These are phyloP conservation scores for Babylonia areolata DNA, from an alignment of 1,140 invertebrate genomes.

Conservation along the genomic window DNA sequence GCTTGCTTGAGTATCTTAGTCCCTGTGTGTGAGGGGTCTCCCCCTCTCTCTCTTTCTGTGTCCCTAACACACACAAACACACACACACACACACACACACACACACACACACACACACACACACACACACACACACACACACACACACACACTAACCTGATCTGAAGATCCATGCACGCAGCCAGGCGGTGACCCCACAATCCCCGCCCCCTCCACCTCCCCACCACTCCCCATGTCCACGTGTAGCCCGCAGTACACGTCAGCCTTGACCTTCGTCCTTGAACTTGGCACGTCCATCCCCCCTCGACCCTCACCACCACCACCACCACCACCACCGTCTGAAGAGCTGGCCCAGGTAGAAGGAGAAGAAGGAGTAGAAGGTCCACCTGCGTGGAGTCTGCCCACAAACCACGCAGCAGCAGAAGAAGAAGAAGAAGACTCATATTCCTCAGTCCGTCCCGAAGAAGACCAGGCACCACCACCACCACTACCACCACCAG, in stretches of 20 bases:
- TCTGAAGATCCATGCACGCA: slow-evolving; percentile 53
- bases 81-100: slow-evolving; percentile 10
- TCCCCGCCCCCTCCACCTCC: slow-evolving; percentile 69
- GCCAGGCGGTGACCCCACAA: slow-evolving; percentile 69
- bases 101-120: slow-evolving; percentile 14
- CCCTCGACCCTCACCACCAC: neutral
- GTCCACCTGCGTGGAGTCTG: no score
- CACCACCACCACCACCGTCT: neutral
- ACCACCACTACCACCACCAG: no score
- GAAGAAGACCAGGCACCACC: no score
- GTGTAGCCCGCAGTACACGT: slow-evolving; percentile 71
- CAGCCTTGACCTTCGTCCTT: slow-evolving; percentile 56
- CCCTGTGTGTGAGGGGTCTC: no score
- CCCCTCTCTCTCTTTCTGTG: no score
- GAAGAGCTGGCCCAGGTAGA: no score
- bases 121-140: neutral
- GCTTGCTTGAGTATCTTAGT: no score
- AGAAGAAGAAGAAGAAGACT: neutral
- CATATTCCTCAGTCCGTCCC: no score
- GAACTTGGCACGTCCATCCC: neutral
- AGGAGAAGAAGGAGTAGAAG: no score
- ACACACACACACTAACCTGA: slow-evolving; percentile 59
- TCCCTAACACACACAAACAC: neutral
- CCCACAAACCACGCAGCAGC: no score
- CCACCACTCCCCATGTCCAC: slow-evolving; percentile 58